Evolutionary conservation across 2,888 invertebrate genomes (phyloP), one percentile per base, ranked within the genome.

Genomic region (Beris chalybata): DNA sequence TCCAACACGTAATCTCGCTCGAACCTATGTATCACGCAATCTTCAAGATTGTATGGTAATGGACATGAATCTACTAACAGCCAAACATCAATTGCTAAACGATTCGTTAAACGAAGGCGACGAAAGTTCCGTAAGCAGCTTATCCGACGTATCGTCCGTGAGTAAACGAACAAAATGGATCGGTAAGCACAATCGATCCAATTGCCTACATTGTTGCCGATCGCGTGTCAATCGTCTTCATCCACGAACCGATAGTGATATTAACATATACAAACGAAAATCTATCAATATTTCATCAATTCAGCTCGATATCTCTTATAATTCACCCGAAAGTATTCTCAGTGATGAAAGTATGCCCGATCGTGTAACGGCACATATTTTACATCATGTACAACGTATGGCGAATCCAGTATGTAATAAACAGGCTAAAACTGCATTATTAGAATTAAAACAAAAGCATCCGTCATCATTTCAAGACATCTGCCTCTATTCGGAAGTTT

Each of bases 401-500:
- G 87, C 90, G 44, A 92, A 92, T 81, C 92, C 92, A 52, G 87
- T 92, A 11, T 88, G 89, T 76, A 87, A 88, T 71, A 90, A 90
- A 72, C 88, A 91, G 77, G 90, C 93, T 48, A 92, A 92, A 73
- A 90, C 93, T 75, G 88, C 89, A 15, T 82, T 97, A 70, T 83
- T 96, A 13, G 86, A 88, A 68, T 80, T 89, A 66, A 90, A 90
- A 74, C 91, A 91, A 75, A 85, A 86, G 45, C 85, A 89, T 79
- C 88, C 91, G 4, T 84, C 86, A 43, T 82, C 87, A 70, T 91
- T 91, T 81, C 87, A 92, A 81, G 93, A 94, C 76, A 83, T 92
- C 67, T 97, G 97, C 80, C 85, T 97, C 15, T 97, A 95, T 82
- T 95, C 95, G 0, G 97, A 97, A 79, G 89, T 95, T 12, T 90